Conservation (phyloP, 1,140 invertebrate genomes). For the Tachypleus tridentatus region DNA sequence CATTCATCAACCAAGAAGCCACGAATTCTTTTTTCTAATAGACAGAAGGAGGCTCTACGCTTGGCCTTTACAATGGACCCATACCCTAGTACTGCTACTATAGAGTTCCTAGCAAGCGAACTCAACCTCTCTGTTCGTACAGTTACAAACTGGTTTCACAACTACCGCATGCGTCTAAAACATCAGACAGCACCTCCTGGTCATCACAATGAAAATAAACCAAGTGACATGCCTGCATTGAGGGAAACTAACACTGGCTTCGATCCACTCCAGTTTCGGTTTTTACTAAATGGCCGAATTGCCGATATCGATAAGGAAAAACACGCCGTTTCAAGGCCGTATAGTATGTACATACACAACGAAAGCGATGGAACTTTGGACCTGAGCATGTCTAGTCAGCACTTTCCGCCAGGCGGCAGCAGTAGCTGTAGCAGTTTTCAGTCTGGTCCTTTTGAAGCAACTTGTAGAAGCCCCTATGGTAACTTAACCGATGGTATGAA, state of each 20-base stretch:
- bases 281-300: conserved; percentile 66
- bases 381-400: conserved; percentile 51
- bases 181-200: conserved; percentile 50
- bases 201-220: conserved; percentile 33
- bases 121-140: conserved; percentile 84
- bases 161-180: conserved; percentile 95
- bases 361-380: conserved; percentile 41
- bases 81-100: conserved; percentile 88
- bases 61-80: conserved; percentile 90
- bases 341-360: no score
- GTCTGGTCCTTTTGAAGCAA: no score
- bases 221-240: conserved; percentile 15
- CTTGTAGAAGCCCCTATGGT: neutral
- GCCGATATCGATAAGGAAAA: conserved; percentile 30
- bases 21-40: conserved; percentile 89
- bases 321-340: no score
- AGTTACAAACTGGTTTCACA: conserved; percentile 99
- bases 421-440: no score
- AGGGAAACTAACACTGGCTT: conserved; percentile 37
- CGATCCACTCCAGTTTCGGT: conserved; percentile 78
- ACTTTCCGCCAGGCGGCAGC: neutral
- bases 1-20: conserved; percentile 60
- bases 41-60: conserved; percentile 91
- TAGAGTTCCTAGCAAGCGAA: conserved; percentile 86
- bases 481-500: conserved; percentile 16